Conservation (phyloP, 2,113 vertebrate species). For the Pagrus major region DNA sequence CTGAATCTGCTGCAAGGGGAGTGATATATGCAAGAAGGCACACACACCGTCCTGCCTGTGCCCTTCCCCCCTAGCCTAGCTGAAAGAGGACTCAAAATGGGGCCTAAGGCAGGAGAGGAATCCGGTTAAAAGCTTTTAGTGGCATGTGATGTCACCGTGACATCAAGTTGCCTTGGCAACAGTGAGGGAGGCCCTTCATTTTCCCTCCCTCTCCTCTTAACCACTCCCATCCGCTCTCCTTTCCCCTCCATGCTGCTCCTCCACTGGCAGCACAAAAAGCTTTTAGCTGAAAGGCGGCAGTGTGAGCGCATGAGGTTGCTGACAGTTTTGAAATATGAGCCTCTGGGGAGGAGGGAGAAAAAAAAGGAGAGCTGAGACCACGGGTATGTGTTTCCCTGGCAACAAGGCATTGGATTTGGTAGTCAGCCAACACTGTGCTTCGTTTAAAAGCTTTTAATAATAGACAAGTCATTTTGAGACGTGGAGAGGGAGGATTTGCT, state of each 20-base stretch:
- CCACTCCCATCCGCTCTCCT: slow-evolving; percentile 68
- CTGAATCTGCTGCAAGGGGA: slow-evolving; percentile 52
- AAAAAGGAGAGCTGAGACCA: slow-evolving; percentile 36
- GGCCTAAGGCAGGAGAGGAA: slow-evolving; percentile 97
- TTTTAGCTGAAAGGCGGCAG: slow-evolving; percentile 99
- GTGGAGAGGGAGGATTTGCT: slow-evolving; percentile 47
- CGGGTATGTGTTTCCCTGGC: slow-evolving; percentile 77
- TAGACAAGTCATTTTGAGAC: slow-evolving; percentile 70
- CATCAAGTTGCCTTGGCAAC: slow-evolving; percentile 99
- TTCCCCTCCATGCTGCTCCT: slow-evolving; percentile 75
- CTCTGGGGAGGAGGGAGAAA: slow-evolving; percentile 49
- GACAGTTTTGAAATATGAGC: slow-evolving; percentile 93
- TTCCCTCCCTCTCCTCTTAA: slow-evolving; percentile 66
- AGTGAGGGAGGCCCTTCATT: slow-evolving; percentile 86
- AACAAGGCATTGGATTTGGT: slow-evolving; percentile 72
- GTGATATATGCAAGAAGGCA: slow-evolving; percentile 48
- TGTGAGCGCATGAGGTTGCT: slow-evolving; percentile 86
- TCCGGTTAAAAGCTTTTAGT: slow-evolving; percentile 99
- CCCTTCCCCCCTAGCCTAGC: slow-evolving; percentile 91
- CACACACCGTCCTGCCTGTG: slow-evolving; percentile 66
- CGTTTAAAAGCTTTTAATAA: slow-evolving; percentile 88
- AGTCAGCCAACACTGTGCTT: slow-evolving; percentile 69
- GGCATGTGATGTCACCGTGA: slow-evolving; percentile 96
- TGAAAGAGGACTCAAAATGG: slow-evolving; percentile 97
- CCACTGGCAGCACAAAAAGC: slow-evolving; percentile 92